phyloP scores from a whole-genome alignment of 2,797 vertebrate genomes.

The Tarsius wallacei region DNA sequence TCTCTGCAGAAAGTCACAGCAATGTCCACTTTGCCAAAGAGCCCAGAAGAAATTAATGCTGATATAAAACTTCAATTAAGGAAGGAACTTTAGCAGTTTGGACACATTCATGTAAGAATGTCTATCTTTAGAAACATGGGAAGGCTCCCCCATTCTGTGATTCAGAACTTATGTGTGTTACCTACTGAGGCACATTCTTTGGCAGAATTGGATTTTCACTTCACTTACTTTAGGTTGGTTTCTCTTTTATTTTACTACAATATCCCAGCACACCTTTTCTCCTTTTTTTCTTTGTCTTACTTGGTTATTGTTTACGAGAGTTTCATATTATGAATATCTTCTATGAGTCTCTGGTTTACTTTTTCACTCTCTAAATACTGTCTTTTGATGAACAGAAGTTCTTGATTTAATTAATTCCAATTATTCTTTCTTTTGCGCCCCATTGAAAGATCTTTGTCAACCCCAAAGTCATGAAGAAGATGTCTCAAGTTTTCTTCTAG shows the following conservation, averaged over 20 bases:
- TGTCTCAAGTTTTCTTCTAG: not conserved
- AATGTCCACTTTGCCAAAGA: constrained; percentile 87
- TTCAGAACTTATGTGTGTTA: not conserved
- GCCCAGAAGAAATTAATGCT: constrained; percentile 94
- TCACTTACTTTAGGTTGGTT: not conserved
- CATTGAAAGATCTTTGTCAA: not conserved
- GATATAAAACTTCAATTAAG: constrained; percentile 95
- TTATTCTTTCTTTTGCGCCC: not conserved
- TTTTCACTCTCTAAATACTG: not conserved
- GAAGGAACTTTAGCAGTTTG: constrained; percentile 87
- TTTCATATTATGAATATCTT: not conserved
- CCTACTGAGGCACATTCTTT: not conserved
- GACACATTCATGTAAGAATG: constrained; percentile 93
- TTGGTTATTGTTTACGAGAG: not conserved
- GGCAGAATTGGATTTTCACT: not conserved
- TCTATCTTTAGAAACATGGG: not conserved
- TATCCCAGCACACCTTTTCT: not conserved
- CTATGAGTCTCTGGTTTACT: not conserved
- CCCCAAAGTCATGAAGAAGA: not conserved
- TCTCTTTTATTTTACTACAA: not conserved
- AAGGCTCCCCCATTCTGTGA: not conserved
- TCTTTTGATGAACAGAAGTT: not conserved
- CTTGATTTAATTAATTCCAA: not conserved
- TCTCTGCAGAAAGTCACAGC: constrained; percentile 86
- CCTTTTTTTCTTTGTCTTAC: not conserved